Percentiles rank a stretch among this genome's conserved stretches.
phyloP scores from a whole-genome alignment of 2,113 vertebrate species.

The Pseudolaguvia tuberculata region DNA sequence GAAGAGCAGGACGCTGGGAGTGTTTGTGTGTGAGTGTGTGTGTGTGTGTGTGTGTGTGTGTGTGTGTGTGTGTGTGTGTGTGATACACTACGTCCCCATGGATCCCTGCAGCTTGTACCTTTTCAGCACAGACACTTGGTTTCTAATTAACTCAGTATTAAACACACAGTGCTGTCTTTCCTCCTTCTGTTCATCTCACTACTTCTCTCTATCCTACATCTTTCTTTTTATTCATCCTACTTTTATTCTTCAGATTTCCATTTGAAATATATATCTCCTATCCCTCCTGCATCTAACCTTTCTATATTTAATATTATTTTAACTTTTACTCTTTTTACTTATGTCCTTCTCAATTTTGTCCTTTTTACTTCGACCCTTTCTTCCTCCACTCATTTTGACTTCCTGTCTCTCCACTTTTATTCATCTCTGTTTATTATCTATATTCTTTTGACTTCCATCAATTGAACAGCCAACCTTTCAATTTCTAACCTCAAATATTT shows the following conservation, averaged over 20 bases:
- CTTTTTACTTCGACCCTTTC: not conserved
- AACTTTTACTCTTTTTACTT: not conserved
- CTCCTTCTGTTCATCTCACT: not conserved
- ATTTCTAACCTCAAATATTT: too few species aligned
- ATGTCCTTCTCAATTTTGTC: not conserved
- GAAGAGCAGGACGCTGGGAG: conserved; percentile 22
- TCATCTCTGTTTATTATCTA: too few species aligned
- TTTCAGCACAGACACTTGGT: not conserved
- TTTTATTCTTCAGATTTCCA: not conserved
- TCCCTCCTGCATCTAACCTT: not conserved
- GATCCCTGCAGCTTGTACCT: conserved; percentile 8
- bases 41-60: not conserved
- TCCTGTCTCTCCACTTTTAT: too few species aligned
- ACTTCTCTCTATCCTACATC: not conserved
- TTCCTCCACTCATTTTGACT: too few species aligned
- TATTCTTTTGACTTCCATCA: too few species aligned
- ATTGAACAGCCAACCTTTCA: too few species aligned
- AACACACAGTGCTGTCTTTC: not conserved
- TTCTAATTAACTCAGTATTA: conserved; percentile 11
- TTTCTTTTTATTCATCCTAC: not conserved
- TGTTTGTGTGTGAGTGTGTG: not conserved
- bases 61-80: not conserved
- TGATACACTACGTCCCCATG: not conserved
- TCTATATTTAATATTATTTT: too few species aligned
- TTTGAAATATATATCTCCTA: not conserved